phyloP scores from a whole-genome alignment of 2,797 vertebrate species.

The Silurus aristotelis region DNA sequence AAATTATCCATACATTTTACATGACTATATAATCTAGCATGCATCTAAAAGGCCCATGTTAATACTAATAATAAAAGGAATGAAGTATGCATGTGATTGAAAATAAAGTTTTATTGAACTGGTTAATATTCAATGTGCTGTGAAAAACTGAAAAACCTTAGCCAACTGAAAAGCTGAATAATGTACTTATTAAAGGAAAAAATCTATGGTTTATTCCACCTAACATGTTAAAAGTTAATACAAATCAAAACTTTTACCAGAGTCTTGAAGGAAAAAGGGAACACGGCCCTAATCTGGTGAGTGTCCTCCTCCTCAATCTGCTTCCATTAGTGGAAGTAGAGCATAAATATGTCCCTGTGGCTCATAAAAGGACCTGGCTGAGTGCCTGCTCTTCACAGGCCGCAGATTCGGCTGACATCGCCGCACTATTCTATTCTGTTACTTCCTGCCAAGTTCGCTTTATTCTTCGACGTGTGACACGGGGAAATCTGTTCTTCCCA shows the following conservation, averaged over 20 bases:
- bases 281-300: conserved; percentile 52
- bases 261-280: conserved; percentile 47
- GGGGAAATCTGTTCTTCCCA: conserved; percentile 51
- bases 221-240: conserved; percentile 48
- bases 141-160: too few relatives aligned
- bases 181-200: too few relatives aligned
- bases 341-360: conserved; percentile 60
- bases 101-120: too few relatives aligned
- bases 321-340: conserved; percentile 62
- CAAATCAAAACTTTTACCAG: conserved; percentile 39
- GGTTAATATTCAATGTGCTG: too few relatives aligned
- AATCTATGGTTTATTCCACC: conserved; percentile 43
- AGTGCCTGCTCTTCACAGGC: conserved; percentile 54
- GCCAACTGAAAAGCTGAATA: too few relatives aligned
- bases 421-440: conserved; percentile 49
- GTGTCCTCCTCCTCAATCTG: conserved; percentile 56
- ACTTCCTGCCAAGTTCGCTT: conserved; percentile 52
- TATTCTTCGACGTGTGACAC: conserved; percentile 57
- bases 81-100: neutral
- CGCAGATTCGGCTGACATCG: conserved; percentile 49
- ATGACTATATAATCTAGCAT: neutral
- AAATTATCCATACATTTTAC: too few relatives aligned
- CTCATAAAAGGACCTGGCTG: conserved; percentile 59
- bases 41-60: neutral
- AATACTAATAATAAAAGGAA: neutral